Evolutionary conservation across 2,888 invertebrate species (phyloP).

Genomic region (Acanthoscelides obtectus): DNA sequence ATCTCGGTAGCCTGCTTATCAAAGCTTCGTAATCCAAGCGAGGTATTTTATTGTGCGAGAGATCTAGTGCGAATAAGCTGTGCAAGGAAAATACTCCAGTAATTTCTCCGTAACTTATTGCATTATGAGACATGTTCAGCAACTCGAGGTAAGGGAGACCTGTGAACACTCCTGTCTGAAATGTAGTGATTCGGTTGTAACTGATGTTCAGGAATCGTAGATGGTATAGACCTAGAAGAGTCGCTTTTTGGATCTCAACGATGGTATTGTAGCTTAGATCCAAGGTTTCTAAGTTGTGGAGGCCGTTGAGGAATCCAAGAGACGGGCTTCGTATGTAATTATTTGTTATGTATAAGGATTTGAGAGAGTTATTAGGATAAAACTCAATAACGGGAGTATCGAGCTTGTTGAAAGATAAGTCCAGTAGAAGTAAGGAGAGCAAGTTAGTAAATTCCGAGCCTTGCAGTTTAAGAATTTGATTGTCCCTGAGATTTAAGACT

Average conservation of each 20-base stretch:
- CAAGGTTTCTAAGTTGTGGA: slow-evolving; percentile 35
- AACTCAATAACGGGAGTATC: slow-evolving; percentile 23
- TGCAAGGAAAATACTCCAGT: slow-evolving; percentile 39
- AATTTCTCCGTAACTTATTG: slow-evolving; percentile 30
- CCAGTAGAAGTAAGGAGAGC: slow-evolving; percentile 30
- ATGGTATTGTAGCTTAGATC: slow-evolving; percentile 37
- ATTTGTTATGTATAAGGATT: slow-evolving; percentile 31
- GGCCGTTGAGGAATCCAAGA: slow-evolving; percentile 31
- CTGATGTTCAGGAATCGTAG: slow-evolving; percentile 35
- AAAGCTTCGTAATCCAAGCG: slow-evolving; percentile 40
- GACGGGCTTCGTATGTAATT: slow-evolving; percentile 34
- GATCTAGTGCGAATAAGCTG: slow-evolving; percentile 39
- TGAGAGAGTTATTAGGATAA: slow-evolving; percentile 26
- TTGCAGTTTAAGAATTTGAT: slow-evolving; percentile 30
- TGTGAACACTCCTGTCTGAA: slow-evolving; percentile 37
- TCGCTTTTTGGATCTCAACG: slow-evolving; percentile 26
- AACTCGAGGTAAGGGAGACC: slow-evolving; percentile 39
- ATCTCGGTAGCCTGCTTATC: slow-evolving; percentile 35
- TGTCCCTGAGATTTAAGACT: slow-evolving; percentile 34
- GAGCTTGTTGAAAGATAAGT: slow-evolving; percentile 35
- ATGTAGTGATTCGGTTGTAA: slow-evolving; percentile 32
- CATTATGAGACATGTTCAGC: slow-evolving; percentile 39
- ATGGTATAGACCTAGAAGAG: slow-evolving; percentile 31
- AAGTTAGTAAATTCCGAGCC: slow-evolving; percentile 35
- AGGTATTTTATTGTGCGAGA: slow-evolving; percentile 37